A percentile compares a stretch with the other conserved stretches of the same genome.
phyloP scores from a whole-genome alignment of 2,113 vertebrate species.

The Bubalus kerabau region DNA sequence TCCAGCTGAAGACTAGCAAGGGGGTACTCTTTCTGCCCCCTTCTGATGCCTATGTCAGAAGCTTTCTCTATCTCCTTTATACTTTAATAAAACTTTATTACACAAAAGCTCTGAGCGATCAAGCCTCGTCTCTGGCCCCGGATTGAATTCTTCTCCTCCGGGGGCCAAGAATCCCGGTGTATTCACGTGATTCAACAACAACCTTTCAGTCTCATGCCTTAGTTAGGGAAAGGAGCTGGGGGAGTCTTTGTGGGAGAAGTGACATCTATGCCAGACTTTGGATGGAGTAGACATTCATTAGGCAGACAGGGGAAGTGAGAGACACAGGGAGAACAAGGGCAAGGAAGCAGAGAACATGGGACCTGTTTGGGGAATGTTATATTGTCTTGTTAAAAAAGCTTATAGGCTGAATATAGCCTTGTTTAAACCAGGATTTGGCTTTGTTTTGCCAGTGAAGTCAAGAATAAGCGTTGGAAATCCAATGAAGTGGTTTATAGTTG shows the following conservation, averaged over 20 bases:
- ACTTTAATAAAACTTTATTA: too few species aligned
- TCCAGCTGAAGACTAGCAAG: too few species aligned
- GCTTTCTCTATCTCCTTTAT: too few species aligned
- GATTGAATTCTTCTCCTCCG: too few species aligned
- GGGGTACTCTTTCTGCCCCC: too few species aligned
- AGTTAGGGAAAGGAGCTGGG: not conserved
- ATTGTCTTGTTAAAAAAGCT: not conserved
- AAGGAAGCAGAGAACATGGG: not conserved
- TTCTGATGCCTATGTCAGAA: too few species aligned
- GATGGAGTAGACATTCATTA: not conserved
- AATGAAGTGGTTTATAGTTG: not conserved
- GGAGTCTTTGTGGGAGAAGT: not conserved
- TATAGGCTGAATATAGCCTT: not conserved
- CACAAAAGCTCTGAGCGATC: too few species aligned
- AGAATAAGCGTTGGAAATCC: slow-evolving; percentile 16
- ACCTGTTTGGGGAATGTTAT: not conserved
- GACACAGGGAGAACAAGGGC: not conserved
- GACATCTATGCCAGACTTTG: not conserved
- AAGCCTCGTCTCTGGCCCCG: too few species aligned
- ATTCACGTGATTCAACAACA: too few species aligned
- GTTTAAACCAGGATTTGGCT: slow-evolving; percentile 13
- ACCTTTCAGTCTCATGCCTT: too few species aligned
- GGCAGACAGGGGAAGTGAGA: not conserved
- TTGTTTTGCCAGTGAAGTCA: slow-evolving; percentile 25
- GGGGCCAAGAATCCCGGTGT: too few species aligned